These are phyloP conservation scores for Gavialis gangeticus DNA, from an alignment of 2,113 vertebrate species.

Conservation along the genomic window DNA sequence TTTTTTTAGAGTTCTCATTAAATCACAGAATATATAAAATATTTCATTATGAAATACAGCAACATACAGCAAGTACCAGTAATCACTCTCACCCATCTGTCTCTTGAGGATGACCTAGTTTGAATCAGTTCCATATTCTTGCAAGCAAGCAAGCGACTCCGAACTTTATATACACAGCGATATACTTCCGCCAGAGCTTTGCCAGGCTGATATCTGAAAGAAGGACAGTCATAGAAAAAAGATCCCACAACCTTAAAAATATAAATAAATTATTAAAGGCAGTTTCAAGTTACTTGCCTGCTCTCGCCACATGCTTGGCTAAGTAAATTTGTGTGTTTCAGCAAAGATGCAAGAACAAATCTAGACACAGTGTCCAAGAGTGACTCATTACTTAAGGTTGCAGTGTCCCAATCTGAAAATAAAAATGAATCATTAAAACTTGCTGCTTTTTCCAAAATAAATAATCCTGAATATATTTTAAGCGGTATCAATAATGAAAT, in stretches of 20 bases:
- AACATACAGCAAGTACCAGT: not conserved
- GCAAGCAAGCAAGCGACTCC: conserved; percentile 94
- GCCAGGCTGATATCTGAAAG: conserved; percentile 92
- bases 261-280: not conserved
- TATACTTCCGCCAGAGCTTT: conserved; percentile 94
- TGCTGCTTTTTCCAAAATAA: not conserved
- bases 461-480: not conserved
- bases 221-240: conserved; percentile 12
- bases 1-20: not conserved
- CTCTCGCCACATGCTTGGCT: conserved; percentile 92
- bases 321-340: conserved; percentile 94
- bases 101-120: conserved; percentile 90
- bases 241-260: conserved; percentile 1
- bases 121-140: conserved; percentile 97
- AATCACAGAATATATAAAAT: not conserved
- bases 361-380: conserved; percentile 94
- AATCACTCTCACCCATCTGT: conserved; percentile 89
- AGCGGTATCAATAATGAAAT: not conserved
- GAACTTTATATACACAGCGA: conserved; percentile 94
- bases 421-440: conserved; percentile 47
- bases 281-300: conserved; percentile 82
- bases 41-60: not conserved
- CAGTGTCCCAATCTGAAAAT: conserved; percentile 96
- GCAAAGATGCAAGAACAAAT: conserved; percentile 93
- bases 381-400: conserved; percentile 91